A percentile compares a stretch with the other conserved stretches of the same genome.
Conservation (phyloP, 2,888 invertebrate species). For the Drosophila setosimentum region DNA sequence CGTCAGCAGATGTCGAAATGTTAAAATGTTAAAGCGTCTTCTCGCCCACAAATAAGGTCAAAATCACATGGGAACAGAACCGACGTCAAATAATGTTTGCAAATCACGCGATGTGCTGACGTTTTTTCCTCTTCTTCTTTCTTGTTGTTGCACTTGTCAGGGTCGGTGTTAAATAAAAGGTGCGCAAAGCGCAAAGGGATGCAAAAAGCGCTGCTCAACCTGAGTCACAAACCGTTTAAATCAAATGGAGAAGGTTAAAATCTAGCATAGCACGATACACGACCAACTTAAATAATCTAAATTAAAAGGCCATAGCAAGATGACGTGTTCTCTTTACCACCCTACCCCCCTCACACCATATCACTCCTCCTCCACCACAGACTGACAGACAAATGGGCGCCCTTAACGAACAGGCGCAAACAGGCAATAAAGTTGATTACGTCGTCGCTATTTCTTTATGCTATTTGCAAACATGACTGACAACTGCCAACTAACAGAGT, state of each 20-base stretch:
- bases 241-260: constrained; percentile 62
- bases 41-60: constrained; percentile 60
- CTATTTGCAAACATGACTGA: constrained; percentile 24
- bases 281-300: constrained; percentile 14
- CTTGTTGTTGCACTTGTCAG: constrained; percentile 45
- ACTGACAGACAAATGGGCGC: constrained; percentile 59
- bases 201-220: constrained; percentile 15
- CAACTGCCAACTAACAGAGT: constrained; percentile 16
- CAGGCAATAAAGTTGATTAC: constrained; percentile 31
- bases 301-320: constrained; percentile 17
- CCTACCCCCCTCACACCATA: background rate
- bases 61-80: constrained; percentile 52
- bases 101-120: constrained; percentile 67
- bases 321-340: constrained; percentile 43
- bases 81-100: constrained; percentile 52
- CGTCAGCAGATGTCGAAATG: constrained; percentile 17
- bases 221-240: constrained; percentile 57
- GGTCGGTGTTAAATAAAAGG: constrained; percentile 3
- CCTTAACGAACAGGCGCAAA: constrained; percentile 2
- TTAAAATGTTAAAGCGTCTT: constrained; percentile 32
- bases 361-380: background rate
- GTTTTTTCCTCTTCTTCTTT: constrained; percentile 11
- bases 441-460: constrained; percentile 23
- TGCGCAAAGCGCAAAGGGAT: constrained; percentile 39
- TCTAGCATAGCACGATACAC: constrained; percentile 12